Evolutionary conservation across 2,113 vertebrate genomes (phyloP).

Genomic region (Ifrita kowaldi): DNA sequence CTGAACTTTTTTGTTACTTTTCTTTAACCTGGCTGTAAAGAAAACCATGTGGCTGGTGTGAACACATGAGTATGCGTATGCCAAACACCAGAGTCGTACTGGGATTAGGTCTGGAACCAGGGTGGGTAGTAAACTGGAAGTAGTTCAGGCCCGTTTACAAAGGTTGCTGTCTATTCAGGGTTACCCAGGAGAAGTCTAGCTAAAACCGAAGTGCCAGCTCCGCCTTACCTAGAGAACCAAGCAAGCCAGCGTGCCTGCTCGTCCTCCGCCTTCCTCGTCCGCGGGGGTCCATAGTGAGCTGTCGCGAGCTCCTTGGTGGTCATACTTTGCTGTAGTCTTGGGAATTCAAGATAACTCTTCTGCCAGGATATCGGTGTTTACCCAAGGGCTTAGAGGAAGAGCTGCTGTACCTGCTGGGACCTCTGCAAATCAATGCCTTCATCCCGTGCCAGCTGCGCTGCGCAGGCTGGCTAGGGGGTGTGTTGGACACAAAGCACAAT

Average conservation of each 20-base stretch:
- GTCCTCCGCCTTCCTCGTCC: background rate
- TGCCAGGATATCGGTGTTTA: background rate
- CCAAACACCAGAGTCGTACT: background rate
- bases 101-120: background rate
- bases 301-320: background rate
- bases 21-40: background rate
- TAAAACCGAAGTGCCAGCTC: conserved; percentile 61
- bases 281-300: background rate
- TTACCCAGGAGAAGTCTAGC: background rate
- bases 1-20: background rate
- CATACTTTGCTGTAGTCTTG: conserved; percentile 16
- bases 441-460: conserved; percentile 42
- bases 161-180: background rate
- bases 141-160: background rate
- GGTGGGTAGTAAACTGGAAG: background rate
- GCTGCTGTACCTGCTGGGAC: conserved; percentile 57
- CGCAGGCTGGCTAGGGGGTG: conserved; percentile 12
- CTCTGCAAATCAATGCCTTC: conserved; percentile 72
- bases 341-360: conserved; percentile 42
- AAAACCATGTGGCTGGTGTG: background rate
- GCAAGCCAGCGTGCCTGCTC: conserved; percentile 50
- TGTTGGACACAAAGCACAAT: conserved; percentile 77
- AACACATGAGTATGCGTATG: fast-evolving
- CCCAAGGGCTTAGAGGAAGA: conserved; percentile 72
- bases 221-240: conserved; percentile 41